Evolutionary conservation across 2,888 invertebrate genomes (phyloP), one percentile per base, ranked within the genome.

Genomic region (Zonitis immaculata): DNA sequence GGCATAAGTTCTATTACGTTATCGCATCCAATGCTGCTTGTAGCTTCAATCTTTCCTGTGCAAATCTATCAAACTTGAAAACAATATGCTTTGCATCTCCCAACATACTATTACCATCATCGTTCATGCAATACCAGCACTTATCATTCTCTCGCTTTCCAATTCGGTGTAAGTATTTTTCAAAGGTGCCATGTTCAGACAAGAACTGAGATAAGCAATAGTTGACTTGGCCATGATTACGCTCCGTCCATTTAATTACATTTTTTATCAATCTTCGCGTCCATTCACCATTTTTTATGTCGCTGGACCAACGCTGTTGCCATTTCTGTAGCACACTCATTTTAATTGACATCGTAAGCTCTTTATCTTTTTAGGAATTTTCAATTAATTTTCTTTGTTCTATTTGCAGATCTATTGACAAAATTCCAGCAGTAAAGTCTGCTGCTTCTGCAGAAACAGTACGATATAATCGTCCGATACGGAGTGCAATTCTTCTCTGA

Each of bases 171-270:
- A n/a, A n/a, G n/a, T n/a, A n/a, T n/a, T n/a, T n/a, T n/a, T n/a
- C n/a, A n/a, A n/a, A n/a, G n/a, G n/a, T n/a, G n/a, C n/a, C n/a
- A n/a, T n/a, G n/a, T n/a, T n/a, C n/a, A n/a, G n/a, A n/a, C n/a
- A n/a, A n/a, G n/a, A n/a, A n/a, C n/a, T n/a, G n/a, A n/a, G n/a
- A n/a, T n/a, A n/a, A n/a, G n/a, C n/a, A n/a, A n/a, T 57, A 61
- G 11, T 42, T 44, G 0, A 51, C 5, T 12, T 57, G 27, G 7
- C 51, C 52, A 18, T 43, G 48, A 7, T 46, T 32, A 12, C 56
- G 22, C 6, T 28, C 25, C 6, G 35, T 3, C 62, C 61, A 62
- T 4, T 16, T 9, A n/a, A 12, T 43, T n/a, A 62, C 25, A 2
- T 53, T 16, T n/a, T 43, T 47, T 16, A 59, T 53, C 3, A 59